Evolutionary conservation across 2,888 invertebrate species (phyloP).

Genomic region (Caenorhabditis sp.): DNA sequence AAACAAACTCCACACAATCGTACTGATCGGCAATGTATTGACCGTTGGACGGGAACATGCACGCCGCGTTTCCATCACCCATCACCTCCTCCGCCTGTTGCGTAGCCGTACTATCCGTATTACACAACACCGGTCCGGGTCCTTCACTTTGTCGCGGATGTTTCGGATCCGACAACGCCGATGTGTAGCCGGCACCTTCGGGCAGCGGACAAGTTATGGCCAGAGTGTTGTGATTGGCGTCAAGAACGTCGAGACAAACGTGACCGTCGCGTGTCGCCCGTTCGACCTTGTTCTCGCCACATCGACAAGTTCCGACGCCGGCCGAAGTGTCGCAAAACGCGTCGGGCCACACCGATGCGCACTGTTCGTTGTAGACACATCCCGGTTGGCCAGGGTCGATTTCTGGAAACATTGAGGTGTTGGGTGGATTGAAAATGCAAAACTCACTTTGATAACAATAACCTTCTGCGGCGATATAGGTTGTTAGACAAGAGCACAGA

Average conservation of each 20-base stretch:
- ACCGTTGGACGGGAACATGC: slow-evolving; percentile 58
- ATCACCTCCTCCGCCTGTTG: slow-evolving; percentile 50
- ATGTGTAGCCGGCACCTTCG: slow-evolving; percentile 62
- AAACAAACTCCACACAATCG: slow-evolving; percentile 61
- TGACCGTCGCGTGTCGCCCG: slow-evolving; percentile 59
- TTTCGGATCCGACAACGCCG: slow-evolving; percentile 57
- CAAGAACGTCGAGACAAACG: slow-evolving; percentile 58
- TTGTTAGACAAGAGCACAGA: slow-evolving; percentile 59
- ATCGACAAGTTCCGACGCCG: slow-evolving; percentile 60
- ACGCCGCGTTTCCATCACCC: slow-evolving; percentile 56
- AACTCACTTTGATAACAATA: slow-evolving; percentile 59
- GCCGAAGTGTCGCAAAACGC: slow-evolving; percentile 60
- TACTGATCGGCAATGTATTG: slow-evolving; percentile 59
- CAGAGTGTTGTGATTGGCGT: slow-evolving; percentile 59
- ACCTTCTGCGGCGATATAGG: slow-evolving; percentile 58
- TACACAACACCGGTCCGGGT: slow-evolving; percentile 59
- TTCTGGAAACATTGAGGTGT: slow-evolving; percentile 29
- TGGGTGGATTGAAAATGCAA: background rate
- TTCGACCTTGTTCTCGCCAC: slow-evolving; percentile 62
- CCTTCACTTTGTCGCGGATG: slow-evolving; percentile 58
- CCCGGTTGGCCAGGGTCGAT: slow-evolving; percentile 64
- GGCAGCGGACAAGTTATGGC: slow-evolving; percentile 63
- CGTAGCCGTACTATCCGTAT: slow-evolving; percentile 50
- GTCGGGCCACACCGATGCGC: slow-evolving; percentile 63
- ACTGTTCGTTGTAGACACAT: slow-evolving; percentile 61